A percentile compares a stretch with the other conserved stretches of the same genome.
Evolutionary conservation across 2,888 invertebrate species (phyloP).

Genomic region (Dyspetes luteomarginatus): DNA sequence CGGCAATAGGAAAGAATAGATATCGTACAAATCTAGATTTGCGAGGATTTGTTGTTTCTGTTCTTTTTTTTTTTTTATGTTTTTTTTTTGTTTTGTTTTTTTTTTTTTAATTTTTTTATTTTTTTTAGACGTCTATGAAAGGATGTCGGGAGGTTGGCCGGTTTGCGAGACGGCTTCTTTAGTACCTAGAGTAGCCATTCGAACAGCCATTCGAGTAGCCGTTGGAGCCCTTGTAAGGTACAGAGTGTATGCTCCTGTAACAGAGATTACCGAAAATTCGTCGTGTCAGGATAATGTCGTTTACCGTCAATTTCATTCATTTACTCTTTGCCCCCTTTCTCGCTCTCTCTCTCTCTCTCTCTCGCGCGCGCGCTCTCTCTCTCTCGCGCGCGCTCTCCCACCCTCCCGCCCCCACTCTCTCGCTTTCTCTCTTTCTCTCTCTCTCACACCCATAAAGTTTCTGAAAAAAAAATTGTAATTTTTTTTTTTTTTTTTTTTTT

Average conservation of each 20-base stretch:
- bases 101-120: background rate
- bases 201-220: constrained; percentile 83
- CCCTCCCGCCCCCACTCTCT: background rate
- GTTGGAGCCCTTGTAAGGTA: constrained; percentile 83
- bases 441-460: constrained; percentile 10
- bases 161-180: constrained; percentile 77
- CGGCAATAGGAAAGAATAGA: constrained; percentile 38
- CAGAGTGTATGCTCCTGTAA: constrained; percentile 84
- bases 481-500: background rate
- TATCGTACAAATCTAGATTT: constrained; percentile 29
- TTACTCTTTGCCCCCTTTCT: background rate
- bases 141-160: constrained; percentile 72
- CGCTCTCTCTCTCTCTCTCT: constrained; percentile 63
- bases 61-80: background rate
- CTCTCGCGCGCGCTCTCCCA: background rate
- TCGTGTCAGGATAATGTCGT: constrained; percentile 65
- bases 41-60: constrained; percentile 34
- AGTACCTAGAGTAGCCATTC: constrained; percentile 83
- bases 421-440: background rate
- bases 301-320: constrained; percentile 16
- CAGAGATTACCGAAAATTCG: constrained; percentile 81
- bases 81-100: background rate
- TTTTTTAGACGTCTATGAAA: constrained; percentile 69
- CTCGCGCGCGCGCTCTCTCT: constrained; percentile 19
- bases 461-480: too few species aligned